Base-by-base conservation (phyloP, 2,113 vertebrate species). In the Microcebus jonahi region DNA sequence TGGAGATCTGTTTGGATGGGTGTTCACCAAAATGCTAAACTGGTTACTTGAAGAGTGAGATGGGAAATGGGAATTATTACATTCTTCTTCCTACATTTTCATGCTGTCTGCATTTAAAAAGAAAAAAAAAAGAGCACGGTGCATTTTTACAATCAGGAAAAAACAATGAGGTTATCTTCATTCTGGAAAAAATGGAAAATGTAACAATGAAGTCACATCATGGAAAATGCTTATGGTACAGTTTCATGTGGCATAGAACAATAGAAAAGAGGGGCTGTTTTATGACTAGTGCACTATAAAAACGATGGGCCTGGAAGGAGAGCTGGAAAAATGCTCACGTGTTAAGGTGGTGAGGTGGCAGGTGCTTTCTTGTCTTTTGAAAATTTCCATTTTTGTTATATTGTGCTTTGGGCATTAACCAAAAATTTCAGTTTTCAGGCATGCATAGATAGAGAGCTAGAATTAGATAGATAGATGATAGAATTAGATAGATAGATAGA, bases 151-250 rank as follows among this genome's bases (percentile, higher is more conserved):
- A 80, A 88, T 18, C 65, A 90, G 34, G 39, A 89, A 90, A 88
- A 87, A 80, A 70, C 92, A 91, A 59, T 39, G 50, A 92, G 45
- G 20, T 86, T 65, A 81, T 68, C 53, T 55, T 80, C 9, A 29
- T 91, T 85, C 59, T 67, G 75, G 94, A 50, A 79, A 82, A 71
- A 88, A 59, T 34, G 84, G 85, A 63, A 79, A 61, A 65, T 76
- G 53, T 57, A 45, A 89, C 68, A 48, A 45, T 61, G 83, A 73
- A 34, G 42, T 73, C 25, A 39, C 48, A 36, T 45, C 42, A 80
- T 9, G 57, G 96, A 67, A 94, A 96, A 93, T 55, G 76, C 90
- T 61, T 50, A 55, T 0, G 13, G 65, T 29, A 42, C 95, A 79
- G 34, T 85, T 89, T 81, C 81, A 68, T 0, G 0, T 63, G 91